Percentiles rank a stretch among this genome's conserved stretches.
These are phyloP conservation scores for Hiodon alosoides DNA, from an alignment of 2,113 vertebrate genomes.

Conservation along the genomic window DNA sequence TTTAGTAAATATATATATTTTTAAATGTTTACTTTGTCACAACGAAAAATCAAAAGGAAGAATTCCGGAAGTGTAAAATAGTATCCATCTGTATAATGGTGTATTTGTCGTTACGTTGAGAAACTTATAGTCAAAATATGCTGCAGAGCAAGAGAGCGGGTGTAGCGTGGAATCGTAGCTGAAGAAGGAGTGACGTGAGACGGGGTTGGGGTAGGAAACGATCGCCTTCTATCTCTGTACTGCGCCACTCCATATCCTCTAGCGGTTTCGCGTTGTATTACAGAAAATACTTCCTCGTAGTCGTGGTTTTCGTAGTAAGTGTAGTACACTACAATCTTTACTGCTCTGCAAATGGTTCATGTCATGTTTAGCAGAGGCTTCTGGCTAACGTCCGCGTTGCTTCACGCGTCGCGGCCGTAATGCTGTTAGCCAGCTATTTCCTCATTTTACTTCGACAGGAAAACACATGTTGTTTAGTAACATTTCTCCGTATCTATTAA, in stretches of 20 bases:
- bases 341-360: neutral
- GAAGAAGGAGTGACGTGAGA: constrained; percentile 10
- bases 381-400: neutral
- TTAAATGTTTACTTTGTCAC: constrained; percentile 5
- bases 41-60: neutral
- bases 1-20: neutral
- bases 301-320: constrained; percentile 4
- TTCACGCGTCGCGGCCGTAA: neutral
- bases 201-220: constrained; percentile 12
- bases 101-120: neutral
- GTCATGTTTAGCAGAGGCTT: neutral
- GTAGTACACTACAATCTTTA: neutral
- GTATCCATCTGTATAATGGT: neutral
- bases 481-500: neutral
- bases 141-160: constrained; percentile 10
- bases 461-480: neutral
- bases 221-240: neutral
- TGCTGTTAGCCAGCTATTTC: neutral
- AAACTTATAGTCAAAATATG: neutral
- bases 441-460: neutral
- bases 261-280: constrained; percentile 11
- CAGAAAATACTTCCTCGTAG: neutral
- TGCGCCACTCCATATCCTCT: constrained; percentile 14
- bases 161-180: constrained; percentile 2
- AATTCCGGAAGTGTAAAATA: neutral